phyloP scores from a whole-genome alignment of 2,888 invertebrate genomes.

The Galeruca laticollis region DNA sequence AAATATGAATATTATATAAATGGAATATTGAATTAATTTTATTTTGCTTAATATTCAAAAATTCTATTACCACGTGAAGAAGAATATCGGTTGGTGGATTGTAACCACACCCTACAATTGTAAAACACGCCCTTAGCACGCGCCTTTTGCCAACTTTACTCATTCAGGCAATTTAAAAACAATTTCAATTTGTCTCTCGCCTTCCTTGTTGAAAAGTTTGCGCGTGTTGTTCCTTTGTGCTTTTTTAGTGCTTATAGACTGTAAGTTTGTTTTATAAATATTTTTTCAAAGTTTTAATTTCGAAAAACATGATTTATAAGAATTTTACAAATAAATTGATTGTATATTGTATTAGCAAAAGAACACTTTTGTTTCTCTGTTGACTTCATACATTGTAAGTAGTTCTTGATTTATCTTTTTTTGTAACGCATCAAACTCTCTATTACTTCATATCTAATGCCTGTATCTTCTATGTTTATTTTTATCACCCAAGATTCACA shows the following conservation, averaged over 20 bases:
- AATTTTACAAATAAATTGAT: too few relatives aligned
- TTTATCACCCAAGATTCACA: too few relatives aligned
- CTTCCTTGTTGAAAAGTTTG: slow-evolving; percentile 6
- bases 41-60: background rate
- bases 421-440: too few relatives aligned
- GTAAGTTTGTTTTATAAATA: background rate
- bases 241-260: background rate
- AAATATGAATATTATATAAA: too few relatives aligned
- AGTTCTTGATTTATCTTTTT: too few relatives aligned
- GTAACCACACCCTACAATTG: slow-evolving; percentile 35
- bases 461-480: too few relatives aligned
- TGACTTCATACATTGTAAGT: too few relatives aligned
- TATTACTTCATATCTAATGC: too few relatives aligned
- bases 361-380: too few relatives aligned
- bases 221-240: background rate
- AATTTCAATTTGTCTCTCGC: slow-evolving; percentile 22
- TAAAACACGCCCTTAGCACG: slow-evolving; percentile 45
- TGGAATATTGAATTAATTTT: background rate
- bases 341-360: too few relatives aligned
- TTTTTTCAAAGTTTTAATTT: too few relatives aligned
- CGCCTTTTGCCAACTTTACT: slow-evolving; percentile 40
- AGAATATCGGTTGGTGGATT: slow-evolving; percentile 35
- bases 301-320: too few relatives aligned
- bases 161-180: slow-evolving; percentile 30
- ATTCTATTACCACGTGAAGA: slow-evolving; percentile 12